Base-by-base conservation (phyloP, 1,140 invertebrate species). In the Diorhabda sublineata region DNA sequence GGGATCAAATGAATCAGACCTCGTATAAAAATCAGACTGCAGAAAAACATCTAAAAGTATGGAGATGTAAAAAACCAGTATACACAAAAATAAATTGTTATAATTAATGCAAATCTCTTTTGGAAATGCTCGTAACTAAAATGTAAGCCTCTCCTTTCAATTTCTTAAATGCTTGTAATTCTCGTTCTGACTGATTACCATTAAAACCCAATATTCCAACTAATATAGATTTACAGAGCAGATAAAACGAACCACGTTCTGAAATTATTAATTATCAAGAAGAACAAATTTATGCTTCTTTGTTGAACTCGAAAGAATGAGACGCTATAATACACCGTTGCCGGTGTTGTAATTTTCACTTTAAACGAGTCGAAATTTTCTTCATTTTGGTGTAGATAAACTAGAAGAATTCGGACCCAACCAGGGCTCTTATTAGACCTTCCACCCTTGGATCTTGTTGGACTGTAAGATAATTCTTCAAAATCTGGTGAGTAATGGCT, bases 241-340 rank as follows among this genome's bases (percentile, higher is more conserved):
- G 65, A 67, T 67, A 67, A 67, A 67, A 45, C 6, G 47, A 52
- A 52, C 47, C 65, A 59, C 43, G 57, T 56, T 60, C 65, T 45
- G 42, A 45, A 60, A 67, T 67, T 67, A 67, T 67, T 67, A 67
- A 67, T 67, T 67, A 67, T 67, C 65, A 58, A 60, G 58, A 44
- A 67, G 42, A 67, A 65, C 52, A 60, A 60, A 67, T 67, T 67
- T 67, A 67, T 67, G 65, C 57, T 43, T 52, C 57, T 67, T 59
- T 67, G 65, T 67, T 67, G 42, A 4, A 52, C 47, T 52, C 2
- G 2, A 52, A 52, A 52, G 47, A 52, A 52, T 52, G 6, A 52
- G n/a, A 6, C 26, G 26, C 26, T 26, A 26, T 2, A 26, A 52
- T 52, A n/a, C 47, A n/a, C 47, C 6, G 47, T 52, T 52, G 47